Evolutionary conservation across 2,888 invertebrate species (phyloP), one percentile per base, ranked within the genome.

Genomic region (Pecten maximus): DNA sequence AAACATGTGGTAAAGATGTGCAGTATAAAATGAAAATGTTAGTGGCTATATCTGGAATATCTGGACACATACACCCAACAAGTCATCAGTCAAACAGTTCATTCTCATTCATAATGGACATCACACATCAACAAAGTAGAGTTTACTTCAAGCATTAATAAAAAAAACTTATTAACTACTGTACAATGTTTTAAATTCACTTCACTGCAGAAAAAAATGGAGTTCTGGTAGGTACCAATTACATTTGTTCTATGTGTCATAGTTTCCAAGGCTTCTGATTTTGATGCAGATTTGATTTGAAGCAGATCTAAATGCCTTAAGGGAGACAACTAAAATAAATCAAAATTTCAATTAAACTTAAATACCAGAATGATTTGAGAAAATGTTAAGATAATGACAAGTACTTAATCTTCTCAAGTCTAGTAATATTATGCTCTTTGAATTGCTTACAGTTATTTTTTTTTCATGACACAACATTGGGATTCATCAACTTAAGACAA

Each of bases 321-420:
- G 74, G 74, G 74, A 74, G 35, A 74, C 35, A 74, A 74, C 28
- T n/a, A n/a, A n/a, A n/a, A n/a, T n/a, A n/a, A n/a, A n/a, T n/a
- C n/a, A n/a, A n/a, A n/a, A n/a, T n/a, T n/a, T n/a, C n/a, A n/a
- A n/a, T n/a, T n/a, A n/a, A n/a, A n/a, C n/a, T n/a, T n/a, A n/a
- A n/a, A n/a, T n/a, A n/a, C n/a, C n/a, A n/a, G n/a, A n/a, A n/a
- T n/a, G n/a, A n/a, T n/a, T n/a, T n/a, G n/a, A n/a, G n/a, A n/a
- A n/a, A 10, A 54, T 10, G 2, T 35, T 35, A 74, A 0, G 10
- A 0, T 28, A 6, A 54, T 54, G 10, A 35, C 28, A 35, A 35
- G 28, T 74, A 74, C 35, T 35, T 74, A 10, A 74, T 35, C 15
- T 6, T 74, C 35, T 35, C 74, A 4, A 28, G 44, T 10, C 44